Conservation (phyloP, 2,888 invertebrate species). For the Rutpela maculata region DNA sequence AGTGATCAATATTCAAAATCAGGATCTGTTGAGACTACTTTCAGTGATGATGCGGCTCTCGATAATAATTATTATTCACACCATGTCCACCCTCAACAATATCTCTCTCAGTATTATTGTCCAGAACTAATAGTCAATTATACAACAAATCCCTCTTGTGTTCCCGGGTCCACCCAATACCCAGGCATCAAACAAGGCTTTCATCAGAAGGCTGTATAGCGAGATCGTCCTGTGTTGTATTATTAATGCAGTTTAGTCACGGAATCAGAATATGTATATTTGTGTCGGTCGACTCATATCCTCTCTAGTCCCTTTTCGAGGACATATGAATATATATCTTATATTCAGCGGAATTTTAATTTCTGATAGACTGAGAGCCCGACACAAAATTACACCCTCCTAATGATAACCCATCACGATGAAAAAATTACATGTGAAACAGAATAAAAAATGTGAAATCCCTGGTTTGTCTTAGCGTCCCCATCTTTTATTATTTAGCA, state of each 20-base stretch:
- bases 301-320: neutral
- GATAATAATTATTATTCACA: slow-evolving; percentile 28
- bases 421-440: too few species aligned
- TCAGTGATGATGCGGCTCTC: neutral
- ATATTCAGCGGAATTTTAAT: slow-evolving; percentile 57
- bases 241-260: slow-evolving; percentile 46
- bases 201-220: slow-evolving; percentile 8
- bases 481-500: too few species aligned
- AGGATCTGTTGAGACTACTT: neutral
- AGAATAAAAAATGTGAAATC: too few species aligned
- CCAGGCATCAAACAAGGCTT: slow-evolving; percentile 1
- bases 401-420: too few species aligned
- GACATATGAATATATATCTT: slow-evolving; percentile 52
- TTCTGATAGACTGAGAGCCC: slow-evolving; percentile 49
- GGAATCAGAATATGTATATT: slow-evolving; percentile 41
- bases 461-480: too few species aligned
- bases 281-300: slow-evolving; percentile 14
- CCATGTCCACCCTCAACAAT: slow-evolving; percentile 18
- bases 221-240: slow-evolving; percentile 11
- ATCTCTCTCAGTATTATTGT: slow-evolving; percentile 27
- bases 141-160: slow-evolving; percentile 16
- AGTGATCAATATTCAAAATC: neutral
- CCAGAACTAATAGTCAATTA: slow-evolving; percentile 22
- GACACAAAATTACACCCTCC: too few species aligned
- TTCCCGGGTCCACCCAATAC: neutral